Evolutionary conservation across 2,113 vertebrate species (phyloP), one percentile per base, ranked within the genome.

Genomic region (Pongo abelii): DNA sequence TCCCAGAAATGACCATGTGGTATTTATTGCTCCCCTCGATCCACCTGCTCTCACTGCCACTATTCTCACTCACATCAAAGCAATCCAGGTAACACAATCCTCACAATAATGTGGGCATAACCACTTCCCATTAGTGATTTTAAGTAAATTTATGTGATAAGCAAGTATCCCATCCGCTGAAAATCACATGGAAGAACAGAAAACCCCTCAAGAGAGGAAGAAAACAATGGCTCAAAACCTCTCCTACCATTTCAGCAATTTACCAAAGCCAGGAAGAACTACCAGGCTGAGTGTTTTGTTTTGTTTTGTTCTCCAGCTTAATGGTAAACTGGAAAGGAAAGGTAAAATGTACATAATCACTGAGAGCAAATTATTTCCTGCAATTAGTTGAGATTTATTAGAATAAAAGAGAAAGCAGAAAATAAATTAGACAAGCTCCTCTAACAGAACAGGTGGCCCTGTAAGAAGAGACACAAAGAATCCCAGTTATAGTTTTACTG

Each of bases 341-440:
- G 27, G 30, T 52, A 81, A 80, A 91, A 61, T 70, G 6, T 61
- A 6, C 23, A 30, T 40, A 78, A 86, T 78, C 32, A 89, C 30
- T 1, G 11, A 70, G 48, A 81, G 40, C 22, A 57, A 90, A 91
- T 77, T 77, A 55, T 52, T 70, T 86, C 20, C 67, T 96, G n/a
- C 43, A 48, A 27, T 52, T 92, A 48, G 9, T 77, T 48, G n/a
- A 32, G 52, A 72, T 83, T 91, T 72, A 55, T 43, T 86, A 43
- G 57, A 40, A 86, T 83, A 20, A 18, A 91, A 89, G n/a, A n/a
- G 12, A 52, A 96, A 84, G 70, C 30, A 75, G 77, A 88, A 95
- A 89, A 74, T 43, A 79, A 59, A 50, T 59, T 93, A 50, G 64
- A 55, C 9, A 85, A 79, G 52, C 35, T 77, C 20, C n/a, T 92